These are phyloP conservation scores for Himalopsyche phryganea DNA, from an alignment of 1,140 invertebrate genomes.

Conservation along the genomic window DNA sequence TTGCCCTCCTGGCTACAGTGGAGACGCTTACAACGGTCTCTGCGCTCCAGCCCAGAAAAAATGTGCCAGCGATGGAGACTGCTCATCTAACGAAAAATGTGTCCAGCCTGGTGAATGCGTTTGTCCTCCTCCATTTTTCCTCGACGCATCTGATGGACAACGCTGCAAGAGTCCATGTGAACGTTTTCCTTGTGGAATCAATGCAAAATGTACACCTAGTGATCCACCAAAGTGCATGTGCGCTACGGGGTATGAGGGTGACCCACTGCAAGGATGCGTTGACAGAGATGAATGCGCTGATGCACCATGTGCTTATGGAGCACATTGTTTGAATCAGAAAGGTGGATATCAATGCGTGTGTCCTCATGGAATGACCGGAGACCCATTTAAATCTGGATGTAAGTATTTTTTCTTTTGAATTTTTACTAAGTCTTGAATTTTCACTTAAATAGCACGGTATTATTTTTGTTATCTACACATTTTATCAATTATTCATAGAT, in stretches of 20 bases:
- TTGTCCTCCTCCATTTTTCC: conserved; percentile 83
- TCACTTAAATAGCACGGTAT: conserved; percentile 1
- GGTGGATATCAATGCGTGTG: conserved; percentile 83
- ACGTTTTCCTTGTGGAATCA: conserved; percentile 85
- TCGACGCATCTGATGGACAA: conserved; percentile 73
- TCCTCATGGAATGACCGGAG: conserved; percentile 73
- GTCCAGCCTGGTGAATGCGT: conserved; percentile 85
- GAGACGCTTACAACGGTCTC: conserved; percentile 63
- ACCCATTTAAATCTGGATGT: conserved; percentile 80
- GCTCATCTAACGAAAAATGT: conserved; percentile 83
- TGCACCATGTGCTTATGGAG: conserved; percentile 78
- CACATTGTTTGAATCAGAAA: conserved; percentile 82
- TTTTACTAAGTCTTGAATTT: no score
- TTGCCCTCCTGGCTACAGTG: conserved; percentile 69
- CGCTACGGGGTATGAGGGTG: conserved; percentile 76
- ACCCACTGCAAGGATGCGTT: conserved; percentile 75
- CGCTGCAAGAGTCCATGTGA: conserved; percentile 88
- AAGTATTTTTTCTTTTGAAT: no score
- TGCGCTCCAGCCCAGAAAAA: conserved; percentile 77
- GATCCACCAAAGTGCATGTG: conserved; percentile 88
- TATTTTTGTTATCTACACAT: conserved; percentile 7
- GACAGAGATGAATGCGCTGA: conserved; percentile 79
- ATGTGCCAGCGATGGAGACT: conserved; percentile 78
- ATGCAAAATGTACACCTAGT: conserved; percentile 84
- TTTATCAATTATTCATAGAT: no score